Percentiles rank a stretch among this genome's conserved stretches.
Conservation (phyloP, 2,888 invertebrate species). For the Plusia festucae region DNA sequence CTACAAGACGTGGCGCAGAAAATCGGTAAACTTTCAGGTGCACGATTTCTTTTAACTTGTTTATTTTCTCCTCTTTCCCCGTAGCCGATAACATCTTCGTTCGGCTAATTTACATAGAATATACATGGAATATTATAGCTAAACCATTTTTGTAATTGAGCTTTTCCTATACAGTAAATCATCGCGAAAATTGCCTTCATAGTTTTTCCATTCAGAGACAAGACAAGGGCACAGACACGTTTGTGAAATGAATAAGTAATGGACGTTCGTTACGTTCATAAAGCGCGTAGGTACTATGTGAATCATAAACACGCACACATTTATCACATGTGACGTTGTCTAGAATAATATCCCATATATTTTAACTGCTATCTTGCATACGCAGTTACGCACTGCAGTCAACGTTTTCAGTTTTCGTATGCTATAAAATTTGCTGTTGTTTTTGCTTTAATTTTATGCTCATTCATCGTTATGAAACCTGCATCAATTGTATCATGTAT, state of each 20-base stretch:
- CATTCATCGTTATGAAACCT: no score
- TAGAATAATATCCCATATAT: conserved; percentile 3
- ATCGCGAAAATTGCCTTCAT: not conserved
- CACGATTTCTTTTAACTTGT: not conserved
- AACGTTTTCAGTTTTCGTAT: not conserved
- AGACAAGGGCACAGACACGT: not conserved
- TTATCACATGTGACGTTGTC: not conserved
- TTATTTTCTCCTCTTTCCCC: not conserved
- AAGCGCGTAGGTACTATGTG: not conserved
- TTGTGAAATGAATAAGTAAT: not conserved
- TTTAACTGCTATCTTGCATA: not conserved
- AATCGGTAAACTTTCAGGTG: not conserved
- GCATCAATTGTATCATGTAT: no score
- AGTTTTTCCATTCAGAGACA: not conserved
- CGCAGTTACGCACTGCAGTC: not conserved
- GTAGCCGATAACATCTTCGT: not conserved
- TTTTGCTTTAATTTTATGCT: not conserved
- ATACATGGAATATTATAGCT: not conserved
- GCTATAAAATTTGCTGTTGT: not conserved
- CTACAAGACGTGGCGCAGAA: not conserved
- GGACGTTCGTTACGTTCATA: not conserved
- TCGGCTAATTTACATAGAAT: not conserved
- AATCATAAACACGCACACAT: not conserved
- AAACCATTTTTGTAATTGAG: not conserved
- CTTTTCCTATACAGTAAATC: not conserved